Percentiles rank a stretch among this genome's conserved stretches.
These are phyloP conservation scores for Radopholus similis DNA, from an alignment of 1,140 invertebrate genomes.

Conservation along the genomic window DNA sequence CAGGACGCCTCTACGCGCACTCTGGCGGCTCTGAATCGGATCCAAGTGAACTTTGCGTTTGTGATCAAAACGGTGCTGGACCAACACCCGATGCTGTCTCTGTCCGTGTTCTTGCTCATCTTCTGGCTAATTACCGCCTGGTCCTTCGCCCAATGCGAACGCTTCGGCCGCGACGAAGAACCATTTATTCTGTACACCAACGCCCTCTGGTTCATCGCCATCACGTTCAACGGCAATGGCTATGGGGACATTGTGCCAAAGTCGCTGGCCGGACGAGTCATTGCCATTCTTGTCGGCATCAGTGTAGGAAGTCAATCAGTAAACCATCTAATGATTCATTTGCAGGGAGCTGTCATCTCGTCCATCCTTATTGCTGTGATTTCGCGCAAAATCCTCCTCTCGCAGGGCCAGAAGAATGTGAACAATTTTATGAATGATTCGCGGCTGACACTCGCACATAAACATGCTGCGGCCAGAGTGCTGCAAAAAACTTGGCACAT, in stretches of 20 bases:
- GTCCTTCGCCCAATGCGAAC: constrained; percentile 46
- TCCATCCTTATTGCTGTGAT: constrained; percentile 60
- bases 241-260: constrained; percentile 96
- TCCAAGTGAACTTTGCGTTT: constrained; percentile 91
- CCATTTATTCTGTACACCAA: constrained; percentile 57
- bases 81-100: constrained; percentile 52
- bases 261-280: constrained; percentile 95
- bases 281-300: constrained; percentile 94
- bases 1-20: constrained; percentile 79
- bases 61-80: constrained; percentile 96
- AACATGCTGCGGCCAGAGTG: constrained; percentile 55
- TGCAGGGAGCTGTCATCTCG: constrained; percentile 58
- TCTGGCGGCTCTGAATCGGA: constrained; percentile 91
- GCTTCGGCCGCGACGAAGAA: constrained; percentile 31
- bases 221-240: constrained; percentile 52
- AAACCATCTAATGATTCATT: not conserved
- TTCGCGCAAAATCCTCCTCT: constrained; percentile 55
- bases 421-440: constrained; percentile 60
- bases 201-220: constrained; percentile 58
- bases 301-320: constrained; percentile 75
- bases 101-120: constrained; percentile 50
- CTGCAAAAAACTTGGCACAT: constrained; percentile 60
- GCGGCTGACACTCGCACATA: constrained; percentile 49
- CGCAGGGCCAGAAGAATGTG: constrained; percentile 51
- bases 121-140: constrained; percentile 57